Base-by-base conservation (phyloP, 2,888 invertebrate species). In the Rhagium mordax region DNA sequence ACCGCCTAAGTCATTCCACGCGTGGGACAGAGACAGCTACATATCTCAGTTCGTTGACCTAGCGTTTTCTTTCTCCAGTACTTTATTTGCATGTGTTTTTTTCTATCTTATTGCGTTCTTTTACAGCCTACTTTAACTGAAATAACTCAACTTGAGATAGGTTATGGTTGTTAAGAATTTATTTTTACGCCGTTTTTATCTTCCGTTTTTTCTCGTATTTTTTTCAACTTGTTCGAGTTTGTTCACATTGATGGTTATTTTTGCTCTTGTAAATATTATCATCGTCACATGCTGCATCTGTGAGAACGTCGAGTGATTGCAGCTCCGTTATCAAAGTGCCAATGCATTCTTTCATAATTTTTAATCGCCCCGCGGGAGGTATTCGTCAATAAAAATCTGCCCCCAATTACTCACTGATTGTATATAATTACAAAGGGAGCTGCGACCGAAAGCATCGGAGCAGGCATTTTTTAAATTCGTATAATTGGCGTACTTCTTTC, bases 51-150 rank as follows among this genome's bases (percentile, higher is more conserved):
- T 86, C 87, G 86, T 86, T 88, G 88, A 88, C 88, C 87, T 83
- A 84, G 81, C 84, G 86, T 87, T 88, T 75, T 88, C 88, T 88
- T 87, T 88, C 87, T 87, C 85, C 86, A 86, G 87, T 85, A 87
- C 87, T 88, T 88, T 88, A 88, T 88, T 88, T 88, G 87, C 87
- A 88, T 88, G 87, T 84, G 85, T 87, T 87, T 87, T 86, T 87
- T 87, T 87, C 83, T 83, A 82, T 85, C 85, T 86, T 88, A 84
- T 86, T 85, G 86, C 86, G 86, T 86, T 87, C 86, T 86, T 86
- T 86, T 86, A 85, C 86, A 85, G 86, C 87, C 87, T 86, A 86
- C 86, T 86, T 87, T 87, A 86, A 86, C 87, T 86, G 87, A 87
- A 87, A 87, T 87, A 87, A 87, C 87, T 87, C 85, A 85, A 85